A percentile compares a stretch with the other conserved stretches of the same genome.
phyloP scores from a whole-genome alignment of 1,140 invertebrate species.

The Lineus longissimus region DNA sequence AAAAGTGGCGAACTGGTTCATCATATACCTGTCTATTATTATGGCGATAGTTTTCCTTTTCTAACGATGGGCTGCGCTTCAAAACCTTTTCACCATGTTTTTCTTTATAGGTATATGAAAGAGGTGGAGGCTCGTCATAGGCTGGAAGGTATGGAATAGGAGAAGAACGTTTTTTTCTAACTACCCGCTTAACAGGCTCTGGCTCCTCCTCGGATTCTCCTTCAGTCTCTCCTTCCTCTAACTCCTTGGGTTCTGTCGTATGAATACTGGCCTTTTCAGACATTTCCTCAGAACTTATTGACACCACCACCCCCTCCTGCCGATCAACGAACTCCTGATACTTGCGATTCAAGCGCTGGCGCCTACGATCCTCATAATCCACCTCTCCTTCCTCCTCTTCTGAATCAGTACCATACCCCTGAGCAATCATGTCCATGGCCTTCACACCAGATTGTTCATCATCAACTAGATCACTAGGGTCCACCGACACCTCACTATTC shows the following conservation, averaged over 20 bases:
- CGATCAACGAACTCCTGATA: neutral
- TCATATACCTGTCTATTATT: too few species aligned
- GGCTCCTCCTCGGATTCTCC: constrained; percentile 12
- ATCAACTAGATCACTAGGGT: constrained; percentile 16
- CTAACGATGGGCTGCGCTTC: too few species aligned
- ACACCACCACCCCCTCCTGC: neutral
- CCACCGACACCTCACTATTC: constrained; percentile 15
- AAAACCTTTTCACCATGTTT: too few species aligned
- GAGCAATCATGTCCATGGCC: constrained; percentile 46
- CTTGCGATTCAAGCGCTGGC: constrained; percentile 10
- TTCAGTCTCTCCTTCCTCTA: constrained; percentile 15
- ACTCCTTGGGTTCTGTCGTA: constrained; percentile 8
- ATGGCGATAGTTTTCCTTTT: too few species aligned
- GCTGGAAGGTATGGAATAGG: too few species aligned
- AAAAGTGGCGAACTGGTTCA: too few species aligned
- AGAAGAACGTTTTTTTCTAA: neutral
- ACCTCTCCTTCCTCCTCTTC: constrained; percentile 49
- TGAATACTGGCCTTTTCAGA: constrained; percentile 24
- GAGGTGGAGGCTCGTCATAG: too few species aligned
- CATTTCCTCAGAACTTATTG: constrained; percentile 36
- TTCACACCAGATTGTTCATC: constrained; percentile 26
- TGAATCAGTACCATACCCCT: constrained; percentile 44
- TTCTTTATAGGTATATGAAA: too few species aligned
- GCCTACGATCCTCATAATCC: constrained; percentile 32
- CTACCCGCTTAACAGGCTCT: neutral